A percentile compares a stretch with the other conserved stretches of the same genome.
Conservation (phyloP, 2,113 vertebrate species). For the Octodon degus region DNA sequence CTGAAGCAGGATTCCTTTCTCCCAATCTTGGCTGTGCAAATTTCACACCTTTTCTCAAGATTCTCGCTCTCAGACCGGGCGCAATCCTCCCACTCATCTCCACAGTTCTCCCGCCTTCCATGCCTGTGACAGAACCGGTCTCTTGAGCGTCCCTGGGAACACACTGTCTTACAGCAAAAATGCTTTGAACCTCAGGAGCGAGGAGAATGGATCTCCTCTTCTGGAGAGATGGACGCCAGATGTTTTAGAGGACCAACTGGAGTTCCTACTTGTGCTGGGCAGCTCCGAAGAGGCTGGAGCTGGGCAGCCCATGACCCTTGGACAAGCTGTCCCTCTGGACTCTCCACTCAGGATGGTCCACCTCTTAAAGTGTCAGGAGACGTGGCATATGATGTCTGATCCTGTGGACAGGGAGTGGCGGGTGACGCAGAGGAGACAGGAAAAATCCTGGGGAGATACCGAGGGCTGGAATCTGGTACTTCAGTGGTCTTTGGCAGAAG, state of each 20-base stretch:
- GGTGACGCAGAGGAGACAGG: neutral
- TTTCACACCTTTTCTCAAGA: slow-evolving; percentile 65
- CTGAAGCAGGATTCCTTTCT: neutral
- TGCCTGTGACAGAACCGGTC: slow-evolving; percentile 34
- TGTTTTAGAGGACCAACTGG: neutral
- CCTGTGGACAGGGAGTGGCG: neutral
- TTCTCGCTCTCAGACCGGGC: slow-evolving; percentile 35
- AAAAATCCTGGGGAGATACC: neutral
- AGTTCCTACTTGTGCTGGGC: neutral
- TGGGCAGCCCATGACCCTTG: neutral
- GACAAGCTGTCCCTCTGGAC: too few relatives aligned
- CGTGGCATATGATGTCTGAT: neutral
- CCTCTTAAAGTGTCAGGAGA: neutral
- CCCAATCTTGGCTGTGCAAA: slow-evolving; percentile 50
- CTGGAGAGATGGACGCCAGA: neutral
- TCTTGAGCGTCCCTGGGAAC: slow-evolving; percentile 16
- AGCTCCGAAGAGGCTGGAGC: neutral
- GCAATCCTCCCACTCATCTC: slow-evolving; percentile 18
- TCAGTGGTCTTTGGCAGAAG: neutral
- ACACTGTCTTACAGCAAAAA: slow-evolving; percentile 48
- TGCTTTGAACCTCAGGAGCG: neutral
- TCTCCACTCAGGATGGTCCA: too few relatives aligned
- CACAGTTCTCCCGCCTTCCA: slow-evolving; percentile 30
- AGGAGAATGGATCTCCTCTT: neutral
- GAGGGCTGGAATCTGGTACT: neutral